phyloP scores from a whole-genome alignment of 2,888 invertebrate species.

The Lasioglossum malachurum region DNA sequence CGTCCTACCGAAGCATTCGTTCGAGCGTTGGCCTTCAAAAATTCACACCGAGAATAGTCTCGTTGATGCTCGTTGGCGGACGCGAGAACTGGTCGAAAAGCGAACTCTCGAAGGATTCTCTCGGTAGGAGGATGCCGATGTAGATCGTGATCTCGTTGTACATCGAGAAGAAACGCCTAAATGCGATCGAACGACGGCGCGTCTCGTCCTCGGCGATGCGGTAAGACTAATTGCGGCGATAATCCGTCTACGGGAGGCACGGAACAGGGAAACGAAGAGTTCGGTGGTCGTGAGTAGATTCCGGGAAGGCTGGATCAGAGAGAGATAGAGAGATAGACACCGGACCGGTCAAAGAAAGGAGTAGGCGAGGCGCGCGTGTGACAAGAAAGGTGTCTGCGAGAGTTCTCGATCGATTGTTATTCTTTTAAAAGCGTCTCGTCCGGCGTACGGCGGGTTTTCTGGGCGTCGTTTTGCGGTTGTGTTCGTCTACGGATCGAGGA shows the following conservation, averaged over 20 bases:
- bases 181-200: slow-evolving; percentile 7
- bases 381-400: slow-evolving; percentile 32
- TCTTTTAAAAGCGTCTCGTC: slow-evolving; percentile 21
- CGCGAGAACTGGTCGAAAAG: neutral
- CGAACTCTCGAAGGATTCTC: slow-evolving; percentile 31
- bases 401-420: neutral
- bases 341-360: slow-evolving; percentile 21
- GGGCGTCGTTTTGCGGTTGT: slow-evolving; percentile 18
- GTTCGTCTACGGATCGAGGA: neutral
- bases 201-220: slow-evolving; percentile 26
- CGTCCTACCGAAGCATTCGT: slow-evolving; percentile 47
- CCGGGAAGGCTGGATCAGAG: neutral
- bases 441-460: neutral
- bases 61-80: neutral
- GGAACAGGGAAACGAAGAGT: slow-evolving; percentile 15
- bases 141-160: slow-evolving; percentile 27
- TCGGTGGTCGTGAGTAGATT: neutral
- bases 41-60: neutral
- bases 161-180: slow-evolving; percentile 47
- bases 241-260: slow-evolving; percentile 8
- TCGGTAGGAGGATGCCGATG: slow-evolving; percentile 51
- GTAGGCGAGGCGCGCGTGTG: neutral
- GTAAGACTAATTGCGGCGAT: neutral
- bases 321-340: neutral
- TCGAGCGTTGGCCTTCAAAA: neutral